These are phyloP conservation scores for Scaptomyza parva DNA, from an alignment of 2,888 invertebrate genomes.

Conservation along the genomic window DNA sequence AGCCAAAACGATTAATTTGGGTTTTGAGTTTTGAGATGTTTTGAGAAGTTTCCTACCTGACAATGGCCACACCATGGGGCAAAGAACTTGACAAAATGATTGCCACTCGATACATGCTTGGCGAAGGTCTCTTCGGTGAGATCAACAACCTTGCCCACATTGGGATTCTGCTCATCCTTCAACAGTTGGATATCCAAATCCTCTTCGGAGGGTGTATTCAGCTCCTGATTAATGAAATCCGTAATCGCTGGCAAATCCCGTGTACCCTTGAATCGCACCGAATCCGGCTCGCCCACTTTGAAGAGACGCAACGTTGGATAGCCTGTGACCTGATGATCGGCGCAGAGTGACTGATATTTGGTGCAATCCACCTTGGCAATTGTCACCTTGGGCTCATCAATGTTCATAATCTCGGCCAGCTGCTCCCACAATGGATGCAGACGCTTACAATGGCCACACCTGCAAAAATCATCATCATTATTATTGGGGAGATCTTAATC, in stretches of 20 bases:
- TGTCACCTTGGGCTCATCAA: slow-evolving; percentile 87
- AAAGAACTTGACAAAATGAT: slow-evolving; percentile 96
- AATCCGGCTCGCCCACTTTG: slow-evolving; percentile 88
- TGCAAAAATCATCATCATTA: slow-evolving; percentile 73
- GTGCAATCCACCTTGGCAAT: slow-evolving; percentile 95
- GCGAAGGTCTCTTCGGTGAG: slow-evolving; percentile 91
- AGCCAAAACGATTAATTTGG: not conserved
- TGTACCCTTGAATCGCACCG: slow-evolving; percentile 91
- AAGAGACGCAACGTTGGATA: slow-evolving; percentile 95
- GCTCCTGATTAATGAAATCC: slow-evolving; percentile 91
- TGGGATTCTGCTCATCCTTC: slow-evolving; percentile 44
- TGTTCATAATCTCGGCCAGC: slow-evolving; percentile 89
- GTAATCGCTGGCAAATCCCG: slow-evolving; percentile 91
- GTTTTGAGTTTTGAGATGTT: not conserved
- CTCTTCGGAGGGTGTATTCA: slow-evolving; percentile 79
- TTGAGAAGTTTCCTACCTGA: slow-evolving; percentile 86
- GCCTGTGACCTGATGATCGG: slow-evolving; percentile 90
- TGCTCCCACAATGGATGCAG: slow-evolving; percentile 94
- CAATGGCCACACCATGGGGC: slow-evolving; percentile 97
- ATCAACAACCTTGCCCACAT: slow-evolving; percentile 86
- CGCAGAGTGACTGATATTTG: slow-evolving; percentile 90
- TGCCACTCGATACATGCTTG: slow-evolving; percentile 89
- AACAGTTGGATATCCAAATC: slow-evolving; percentile 41
- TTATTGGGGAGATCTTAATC: too few relatives aligned
- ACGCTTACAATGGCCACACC: slow-evolving; percentile 95